Percentiles rank a stretch among this genome's conserved stretches.
Evolutionary conservation across 30 jellyfish, hydroid and myxozoan species (phyloP).

Genomic region (Haliclystus octoradiatus): DNA sequence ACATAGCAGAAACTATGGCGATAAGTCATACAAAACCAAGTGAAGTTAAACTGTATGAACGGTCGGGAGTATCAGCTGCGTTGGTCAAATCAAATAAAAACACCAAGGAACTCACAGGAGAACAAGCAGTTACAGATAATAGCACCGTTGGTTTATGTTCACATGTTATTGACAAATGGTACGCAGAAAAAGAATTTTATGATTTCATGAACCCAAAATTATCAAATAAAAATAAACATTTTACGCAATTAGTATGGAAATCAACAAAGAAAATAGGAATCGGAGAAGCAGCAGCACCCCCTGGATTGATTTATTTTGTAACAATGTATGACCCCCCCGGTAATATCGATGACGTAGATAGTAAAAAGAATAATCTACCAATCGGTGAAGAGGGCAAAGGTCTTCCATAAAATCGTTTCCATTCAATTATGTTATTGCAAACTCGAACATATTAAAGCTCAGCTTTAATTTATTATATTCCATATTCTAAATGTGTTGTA

Average conservation of each 20-base stretch:
- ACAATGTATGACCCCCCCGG: constrained; percentile 90
- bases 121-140: background rate
- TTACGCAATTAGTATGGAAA: constrained; percentile 87
- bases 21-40: constrained; percentile 19
- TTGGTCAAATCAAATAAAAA: background rate
- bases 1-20: constrained; percentile 48
- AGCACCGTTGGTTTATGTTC: constrained; percentile 21
- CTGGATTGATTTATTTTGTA: constrained; percentile 39
- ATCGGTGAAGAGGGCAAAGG: constrained; percentile 2
- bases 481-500: no score
- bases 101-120: no score
- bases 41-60: constrained; percentile 32
- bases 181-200: constrained; percentile 59
- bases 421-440: no score
- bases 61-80: constrained; percentile 39
- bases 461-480: no score
- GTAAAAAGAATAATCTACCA: constrained; percentile 53
- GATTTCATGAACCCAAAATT: constrained; percentile 54
- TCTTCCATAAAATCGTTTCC: no score
- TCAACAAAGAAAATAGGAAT: constrained; percentile 56
- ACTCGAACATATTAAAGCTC: no score
- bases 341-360: constrained; percentile 45
- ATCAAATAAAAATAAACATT: constrained; percentile 42
- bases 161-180: constrained; percentile 64
- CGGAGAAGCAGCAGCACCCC: constrained; percentile 30